Percentiles rank a stretch among this genome's conserved stretches.
Conservation (phyloP, 1,140 invertebrate species). For the Bombus ignitus region DNA sequence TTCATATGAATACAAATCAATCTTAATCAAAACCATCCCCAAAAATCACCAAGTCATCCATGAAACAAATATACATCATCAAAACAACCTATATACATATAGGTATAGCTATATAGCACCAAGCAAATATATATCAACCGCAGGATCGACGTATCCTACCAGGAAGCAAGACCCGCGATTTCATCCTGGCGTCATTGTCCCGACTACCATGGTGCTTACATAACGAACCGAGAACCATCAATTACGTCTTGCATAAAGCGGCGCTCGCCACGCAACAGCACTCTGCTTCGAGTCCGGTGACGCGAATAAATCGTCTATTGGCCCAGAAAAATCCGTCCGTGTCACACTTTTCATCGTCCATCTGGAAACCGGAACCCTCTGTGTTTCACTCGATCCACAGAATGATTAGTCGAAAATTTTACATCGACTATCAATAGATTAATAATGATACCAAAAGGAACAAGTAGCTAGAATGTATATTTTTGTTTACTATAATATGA, state of each 20-base stretch:
- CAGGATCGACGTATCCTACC: background rate
- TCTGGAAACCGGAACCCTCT: background rate
- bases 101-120: too few species aligned
- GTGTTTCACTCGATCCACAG: too few species aligned
- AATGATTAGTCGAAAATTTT: too few species aligned
- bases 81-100: too few species aligned
- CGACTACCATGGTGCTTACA: background rate
- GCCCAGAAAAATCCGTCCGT: background rate
- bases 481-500: too few species aligned
- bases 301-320: background rate
- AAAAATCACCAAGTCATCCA: background rate
- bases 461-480: too few species aligned
- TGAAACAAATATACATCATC: background rate
- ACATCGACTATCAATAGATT: too few species aligned
- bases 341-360: background rate
- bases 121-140: background rate
- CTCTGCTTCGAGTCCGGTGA: background rate
- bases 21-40: too few species aligned
- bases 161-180: slow-evolving; percentile 9
- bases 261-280: background rate
- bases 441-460: background rate
- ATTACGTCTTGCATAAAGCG: slow-evolving; percentile 8
- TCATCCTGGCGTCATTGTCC: slow-evolving; percentile 22
- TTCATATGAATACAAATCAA: too few species aligned
- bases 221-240: slow-evolving; percentile 31